A percentile compares a stretch with the other conserved stretches of the same genome.
Evolutionary conservation across 2,113 vertebrate species (phyloP).

Genomic region (Thymallus thymallus): DNA sequence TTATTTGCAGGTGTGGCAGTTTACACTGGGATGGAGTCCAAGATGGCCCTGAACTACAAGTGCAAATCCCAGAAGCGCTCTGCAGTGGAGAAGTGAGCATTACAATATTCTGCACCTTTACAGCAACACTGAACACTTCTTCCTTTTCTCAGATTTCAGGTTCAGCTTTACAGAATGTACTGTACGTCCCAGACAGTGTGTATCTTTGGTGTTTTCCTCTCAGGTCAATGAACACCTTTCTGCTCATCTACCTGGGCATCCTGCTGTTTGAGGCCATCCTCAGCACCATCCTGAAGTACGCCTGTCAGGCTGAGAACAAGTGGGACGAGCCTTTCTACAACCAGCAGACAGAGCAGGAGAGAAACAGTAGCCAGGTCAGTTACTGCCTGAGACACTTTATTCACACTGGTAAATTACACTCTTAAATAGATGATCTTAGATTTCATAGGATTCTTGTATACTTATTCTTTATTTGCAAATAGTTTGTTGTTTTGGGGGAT

Average conservation of each 20-base stretch:
- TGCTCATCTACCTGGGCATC: constrained; percentile 95
- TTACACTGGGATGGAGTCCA: constrained; percentile 98
- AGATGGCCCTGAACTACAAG: constrained; percentile 99
- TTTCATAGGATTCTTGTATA: too few species aligned
- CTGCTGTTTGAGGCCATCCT: constrained; percentile 91
- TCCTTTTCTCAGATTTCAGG: not conserved
- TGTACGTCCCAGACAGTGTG: not conserved
- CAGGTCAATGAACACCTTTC: constrained; percentile 98
- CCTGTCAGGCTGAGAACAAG: constrained; percentile 90
- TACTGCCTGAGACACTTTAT: not conserved
- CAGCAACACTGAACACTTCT: not conserved
- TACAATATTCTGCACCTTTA: not conserved
- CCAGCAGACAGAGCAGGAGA: constrained; percentile 89
- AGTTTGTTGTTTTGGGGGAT: too few species aligned
- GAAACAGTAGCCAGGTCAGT: constrained; percentile 91
- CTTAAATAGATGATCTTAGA: too few species aligned
- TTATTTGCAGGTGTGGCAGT: constrained; percentile 87
- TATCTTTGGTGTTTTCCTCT: not conserved
- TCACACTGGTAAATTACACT: too few species aligned
- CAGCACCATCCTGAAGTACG: constrained; percentile 95
- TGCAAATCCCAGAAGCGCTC: constrained; percentile 99
- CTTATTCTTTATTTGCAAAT: too few species aligned
- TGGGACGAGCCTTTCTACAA: constrained; percentile 97
- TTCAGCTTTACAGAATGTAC: not conserved
- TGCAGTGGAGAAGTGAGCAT: constrained; percentile 94